Percentiles rank a stretch among this genome's conserved stretches.
Conservation (phyloP, 2,113 vertebrate genomes). For the Hystrix cristata region DNA sequence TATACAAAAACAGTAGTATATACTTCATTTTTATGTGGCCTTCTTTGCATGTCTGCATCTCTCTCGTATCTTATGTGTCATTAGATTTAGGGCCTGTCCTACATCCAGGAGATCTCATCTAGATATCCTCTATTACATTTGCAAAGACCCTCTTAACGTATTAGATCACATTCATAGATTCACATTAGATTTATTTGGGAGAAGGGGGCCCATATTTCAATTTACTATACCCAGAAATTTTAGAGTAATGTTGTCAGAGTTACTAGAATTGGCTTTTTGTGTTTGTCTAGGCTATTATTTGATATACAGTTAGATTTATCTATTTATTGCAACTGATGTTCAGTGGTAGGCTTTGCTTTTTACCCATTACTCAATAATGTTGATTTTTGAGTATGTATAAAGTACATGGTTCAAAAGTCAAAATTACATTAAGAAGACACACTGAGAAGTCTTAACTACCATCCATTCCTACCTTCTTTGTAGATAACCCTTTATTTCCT, state of each 20-base stretch:
- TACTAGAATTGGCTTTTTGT: constrained; percentile 27
- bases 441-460: background rate
- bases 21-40: background rate
- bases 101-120: background rate
- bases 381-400: constrained; percentile 43
- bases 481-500: constrained; percentile 20
- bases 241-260: constrained; percentile 1
- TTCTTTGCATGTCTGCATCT: background rate
- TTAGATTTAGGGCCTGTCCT: background rate
- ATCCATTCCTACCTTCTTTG: background rate
- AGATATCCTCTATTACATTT: background rate
- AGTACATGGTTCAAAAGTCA: background rate
- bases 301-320: constrained; percentile 27
- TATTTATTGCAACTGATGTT: constrained; percentile 38
- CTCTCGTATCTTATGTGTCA: background rate
- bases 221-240: background rate
- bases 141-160: background rate
- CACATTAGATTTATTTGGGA: background rate
- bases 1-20: background rate
- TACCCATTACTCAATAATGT: background rate
- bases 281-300: constrained; percentile 19
- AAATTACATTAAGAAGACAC: background rate
- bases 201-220: background rate
- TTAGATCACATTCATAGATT: background rate
- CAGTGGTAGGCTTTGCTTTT: constrained; percentile 39